Conservation (phyloP, 2,113 vertebrate species). For the Tiliqua scincoides region DNA sequence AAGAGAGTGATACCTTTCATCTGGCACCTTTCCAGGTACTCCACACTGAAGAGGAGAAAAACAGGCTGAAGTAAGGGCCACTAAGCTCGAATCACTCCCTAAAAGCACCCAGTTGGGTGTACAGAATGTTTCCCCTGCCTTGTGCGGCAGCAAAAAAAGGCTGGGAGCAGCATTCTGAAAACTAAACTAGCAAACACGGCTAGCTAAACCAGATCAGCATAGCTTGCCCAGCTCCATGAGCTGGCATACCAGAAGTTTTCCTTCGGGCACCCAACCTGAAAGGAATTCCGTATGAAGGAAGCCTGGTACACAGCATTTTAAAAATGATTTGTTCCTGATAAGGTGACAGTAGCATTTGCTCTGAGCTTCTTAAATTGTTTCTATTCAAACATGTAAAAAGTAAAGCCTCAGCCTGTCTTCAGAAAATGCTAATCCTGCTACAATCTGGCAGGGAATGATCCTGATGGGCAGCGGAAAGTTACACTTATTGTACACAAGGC, state of each 20-base stretch:
- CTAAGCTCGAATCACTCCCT: too few species aligned
- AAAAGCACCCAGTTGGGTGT: too few species aligned
- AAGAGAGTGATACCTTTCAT: too few species aligned
- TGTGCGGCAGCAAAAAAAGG: too few species aligned
- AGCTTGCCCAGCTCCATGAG: background rate
- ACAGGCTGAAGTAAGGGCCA: too few species aligned
- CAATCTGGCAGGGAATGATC: conserved; percentile 23
- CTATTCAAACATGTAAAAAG: background rate
- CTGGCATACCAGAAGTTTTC: background rate
- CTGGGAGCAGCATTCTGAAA: too few species aligned
- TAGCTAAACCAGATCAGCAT: background rate
- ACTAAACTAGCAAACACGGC: background rate
- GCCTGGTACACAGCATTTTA: background rate
- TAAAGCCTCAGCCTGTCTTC: background rate
- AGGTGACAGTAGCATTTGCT: background rate
- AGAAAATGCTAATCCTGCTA: conserved; percentile 28
- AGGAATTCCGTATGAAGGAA: background rate
- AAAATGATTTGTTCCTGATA: background rate
- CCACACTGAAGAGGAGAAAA: too few species aligned
- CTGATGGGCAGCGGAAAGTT: background rate
- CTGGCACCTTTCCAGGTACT: too few species aligned
- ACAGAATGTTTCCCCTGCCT: too few species aligned
- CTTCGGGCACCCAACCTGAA: too few species aligned
- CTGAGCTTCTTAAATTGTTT: background rate
- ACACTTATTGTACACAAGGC: background rate